These are phyloP conservation scores for Atta texana DNA, from an alignment of 1,140 invertebrate genomes.

Conservation along the genomic window DNA sequence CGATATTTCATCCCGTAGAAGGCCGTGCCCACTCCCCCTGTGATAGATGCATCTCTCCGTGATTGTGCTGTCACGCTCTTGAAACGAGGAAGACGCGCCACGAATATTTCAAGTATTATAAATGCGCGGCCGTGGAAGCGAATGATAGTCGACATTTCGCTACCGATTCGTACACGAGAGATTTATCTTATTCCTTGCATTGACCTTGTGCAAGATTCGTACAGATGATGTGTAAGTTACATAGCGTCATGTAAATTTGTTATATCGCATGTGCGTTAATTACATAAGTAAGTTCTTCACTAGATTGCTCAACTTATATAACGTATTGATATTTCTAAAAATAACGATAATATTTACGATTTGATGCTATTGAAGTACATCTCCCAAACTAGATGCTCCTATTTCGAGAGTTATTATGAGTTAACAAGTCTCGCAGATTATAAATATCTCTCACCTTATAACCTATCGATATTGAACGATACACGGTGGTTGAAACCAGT, in stretches of 20 bases:
- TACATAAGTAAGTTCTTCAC: not conserved
- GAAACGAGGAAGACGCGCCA: slow-evolving; percentile 20
- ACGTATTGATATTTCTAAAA: not conserved
- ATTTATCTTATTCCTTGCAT: slow-evolving; percentile 15
- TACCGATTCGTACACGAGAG: slow-evolving; percentile 9
- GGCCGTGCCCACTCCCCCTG: slow-evolving; percentile 16
- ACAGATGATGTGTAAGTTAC: not conserved
- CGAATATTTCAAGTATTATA: slow-evolving; percentile 51
- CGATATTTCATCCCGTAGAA: slow-evolving; percentile 73
- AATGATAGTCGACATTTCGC: slow-evolving; percentile 39
- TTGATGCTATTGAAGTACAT: not conserved
- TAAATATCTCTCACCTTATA: slow-evolving; percentile 62
- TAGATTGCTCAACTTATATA: not conserved
- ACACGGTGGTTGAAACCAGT: slow-evolving; percentile 62
- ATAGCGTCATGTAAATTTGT: not conserved
- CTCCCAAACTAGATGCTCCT: slow-evolving; percentile 30
- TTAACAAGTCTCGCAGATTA: slow-evolving; percentile 64
- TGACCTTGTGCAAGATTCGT: slow-evolving; percentile 3
- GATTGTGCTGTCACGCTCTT: slow-evolving; percentile 56
- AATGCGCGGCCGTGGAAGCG: slow-evolving; percentile 7
- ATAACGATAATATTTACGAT: slow-evolving; percentile 13
- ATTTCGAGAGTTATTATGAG: slow-evolving; percentile 76
- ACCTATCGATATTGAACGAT: slow-evolving; percentile 66
- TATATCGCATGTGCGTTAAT: not conserved
- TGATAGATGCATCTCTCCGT: slow-evolving; percentile 68